phyloP scores from a whole-genome alignment of 2,797 vertebrate species.

The Mallotus villosus region DNA sequence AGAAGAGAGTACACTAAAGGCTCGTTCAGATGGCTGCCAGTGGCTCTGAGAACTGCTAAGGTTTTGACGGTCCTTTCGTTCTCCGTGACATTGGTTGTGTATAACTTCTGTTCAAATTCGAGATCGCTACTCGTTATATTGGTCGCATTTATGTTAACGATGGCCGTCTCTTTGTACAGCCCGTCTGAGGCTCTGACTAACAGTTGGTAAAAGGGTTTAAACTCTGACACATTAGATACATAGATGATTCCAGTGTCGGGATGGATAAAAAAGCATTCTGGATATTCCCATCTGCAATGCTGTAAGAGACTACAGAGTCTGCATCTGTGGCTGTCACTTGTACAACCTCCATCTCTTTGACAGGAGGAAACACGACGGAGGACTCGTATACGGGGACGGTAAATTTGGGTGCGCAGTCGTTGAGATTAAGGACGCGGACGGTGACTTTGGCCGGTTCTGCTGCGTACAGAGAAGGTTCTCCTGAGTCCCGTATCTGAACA shows the following conservation, averaged over 20 bases:
- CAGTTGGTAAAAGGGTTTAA: constrained; percentile 75
- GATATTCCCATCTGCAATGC: constrained; percentile 80
- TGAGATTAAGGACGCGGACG: constrained; percentile 82
- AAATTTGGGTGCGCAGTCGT: constrained; percentile 90
- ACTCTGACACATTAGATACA: constrained; percentile 72
- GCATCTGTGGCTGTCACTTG: constrained; percentile 80
- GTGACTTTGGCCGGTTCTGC: constrained; percentile 81
- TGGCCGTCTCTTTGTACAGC: constrained; percentile 79
- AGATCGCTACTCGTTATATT: constrained; percentile 71
- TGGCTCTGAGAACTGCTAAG: constrained; percentile 78
- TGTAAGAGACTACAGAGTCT: constrained; percentile 86
- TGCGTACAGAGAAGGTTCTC: constrained; percentile 82
- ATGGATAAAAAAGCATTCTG: constrained; percentile 80
- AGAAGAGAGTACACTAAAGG: constrained; percentile 83
- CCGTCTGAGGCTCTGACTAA: constrained; percentile 84
- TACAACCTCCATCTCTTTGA: constrained; percentile 81
- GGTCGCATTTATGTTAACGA: constrained; percentile 80
- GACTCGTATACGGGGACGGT: constrained; percentile 72
- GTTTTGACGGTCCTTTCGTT: constrained; percentile 76
- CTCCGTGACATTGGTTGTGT: constrained; percentile 79
- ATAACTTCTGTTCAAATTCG: constrained; percentile 77
- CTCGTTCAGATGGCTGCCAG: constrained; percentile 85
- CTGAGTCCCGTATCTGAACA: constrained; percentile 87
- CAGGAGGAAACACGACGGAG: constrained; percentile 76
- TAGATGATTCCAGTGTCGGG: constrained; percentile 79